Percentiles rank a stretch among this genome's conserved stretches.
Conservation (phyloP, 1,140 invertebrate species). For the Saccostrea echinata region DNA sequence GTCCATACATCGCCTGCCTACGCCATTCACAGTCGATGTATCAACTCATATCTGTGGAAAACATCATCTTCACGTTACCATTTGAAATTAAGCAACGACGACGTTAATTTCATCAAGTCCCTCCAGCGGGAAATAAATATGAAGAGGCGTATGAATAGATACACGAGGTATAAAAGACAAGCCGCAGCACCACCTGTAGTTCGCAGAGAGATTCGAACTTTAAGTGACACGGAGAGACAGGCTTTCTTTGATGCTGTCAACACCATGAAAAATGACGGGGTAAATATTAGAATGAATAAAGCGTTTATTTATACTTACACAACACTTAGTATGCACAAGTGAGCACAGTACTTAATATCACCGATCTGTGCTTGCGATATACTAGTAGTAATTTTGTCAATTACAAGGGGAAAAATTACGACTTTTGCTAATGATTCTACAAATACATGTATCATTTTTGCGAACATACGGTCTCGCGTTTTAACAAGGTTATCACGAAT, state of each 20-base stretch:
- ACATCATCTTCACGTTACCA: conserved; percentile 7
- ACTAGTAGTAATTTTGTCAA: too few species aligned
- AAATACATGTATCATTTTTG: too few species aligned
- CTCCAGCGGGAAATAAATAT: not conserved
- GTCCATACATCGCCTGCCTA: not conserved
- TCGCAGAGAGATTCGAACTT: conserved; percentile 38
- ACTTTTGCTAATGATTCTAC: too few species aligned
- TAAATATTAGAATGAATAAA: not conserved
- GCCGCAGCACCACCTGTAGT: not conserved
- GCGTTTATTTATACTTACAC: not conserved
- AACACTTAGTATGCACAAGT: not conserved
- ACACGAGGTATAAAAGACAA: not conserved
- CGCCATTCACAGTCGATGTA: not conserved
- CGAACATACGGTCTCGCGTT: too few species aligned
- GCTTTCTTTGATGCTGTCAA: conserved; percentile 47
- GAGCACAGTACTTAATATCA: not conserved
- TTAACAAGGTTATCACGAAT: too few species aligned
- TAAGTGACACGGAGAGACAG: conserved; percentile 30
- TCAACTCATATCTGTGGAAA: conserved; percentile 9
- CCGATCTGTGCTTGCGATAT: too few species aligned
- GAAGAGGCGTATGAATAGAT: not conserved
- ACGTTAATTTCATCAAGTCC: conserved; percentile 6
- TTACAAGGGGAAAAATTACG: too few species aligned
- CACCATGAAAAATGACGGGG: conserved; percentile 40
- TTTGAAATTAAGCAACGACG: not conserved